Base-by-base conservation (phyloP, 2,888 invertebrate genomes). In the Ennomos quercinarius region DNA sequence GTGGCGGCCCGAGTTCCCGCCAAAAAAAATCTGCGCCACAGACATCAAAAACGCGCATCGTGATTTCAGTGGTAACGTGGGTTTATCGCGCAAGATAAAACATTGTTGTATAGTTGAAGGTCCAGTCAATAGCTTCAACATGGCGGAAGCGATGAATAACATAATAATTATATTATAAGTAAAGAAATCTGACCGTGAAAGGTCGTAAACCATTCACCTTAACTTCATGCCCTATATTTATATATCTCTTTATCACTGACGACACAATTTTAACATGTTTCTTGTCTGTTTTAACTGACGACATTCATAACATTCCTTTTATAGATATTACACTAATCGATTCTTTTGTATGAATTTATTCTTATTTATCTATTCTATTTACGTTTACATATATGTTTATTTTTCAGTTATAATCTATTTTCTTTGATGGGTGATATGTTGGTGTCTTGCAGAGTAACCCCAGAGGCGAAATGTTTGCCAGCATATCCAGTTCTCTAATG, bases 401-500 rank as follows among this genome's bases (percentile, higher is more conserved):
- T 79, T 83, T 87, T 82, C 81, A 84, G 83, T 86, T 80, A 13
- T 53, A 55, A 74, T 10, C 53, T 66, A 68, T 65, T 64, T 70
- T 73, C 66, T 45, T 73, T 70, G 70, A 61, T 71, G 66, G 69
- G 68, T 78, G 72, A 70, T 71, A 54, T 75, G 63, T 76, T 83
- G 84, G 81, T 91, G 84, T 86, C 84, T 93, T 93, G 81, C 94
- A 95, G 95, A 94, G 94, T 88, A 95, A 95, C 84, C 94, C 95
- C 77, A 95, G 95, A 79, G 96, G 96, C 77, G 97, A 97, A 93
- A 96, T 96, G 93, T 96, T 95, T 86, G 96, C 96, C 74, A 96
- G 96, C 91, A 95, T 97, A 76, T 95, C 96, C 73, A 96, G 95
- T 74, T 97, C 97, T 65, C 93, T 96, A 89, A 95, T 96, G 95